Evolutionary conservation across 1,140 invertebrate species (phyloP).

Genomic region (Dinothrombium tinctorium): DNA sequence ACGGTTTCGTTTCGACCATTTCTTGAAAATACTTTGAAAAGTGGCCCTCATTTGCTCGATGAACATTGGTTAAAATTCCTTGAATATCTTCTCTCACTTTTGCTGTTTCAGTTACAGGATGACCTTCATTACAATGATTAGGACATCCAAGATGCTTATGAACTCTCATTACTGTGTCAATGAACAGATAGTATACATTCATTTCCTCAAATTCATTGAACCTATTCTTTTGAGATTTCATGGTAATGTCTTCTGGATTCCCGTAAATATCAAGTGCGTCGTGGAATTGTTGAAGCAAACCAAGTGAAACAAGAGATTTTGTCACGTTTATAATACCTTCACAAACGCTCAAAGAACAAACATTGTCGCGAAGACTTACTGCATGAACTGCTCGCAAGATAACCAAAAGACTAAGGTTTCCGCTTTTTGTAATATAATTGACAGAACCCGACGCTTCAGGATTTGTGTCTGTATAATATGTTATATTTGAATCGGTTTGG

Average conservation of each 20-base stretch:
- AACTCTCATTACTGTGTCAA: constrained; percentile 35
- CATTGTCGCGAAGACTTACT: constrained; percentile 43
- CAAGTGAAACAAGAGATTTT: constrained; percentile 43
- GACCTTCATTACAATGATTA: constrained; percentile 49
- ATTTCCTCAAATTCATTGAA: constrained; percentile 16
- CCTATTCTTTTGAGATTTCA: constrained; percentile 1
- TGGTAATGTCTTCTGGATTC: neutral
- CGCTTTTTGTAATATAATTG: constrained; percentile 79
- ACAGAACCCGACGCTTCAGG: constrained; percentile 65
- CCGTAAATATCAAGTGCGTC: neutral
- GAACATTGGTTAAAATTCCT: constrained; percentile 12
- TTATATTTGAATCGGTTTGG: constrained; percentile 81
- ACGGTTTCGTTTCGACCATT: constrained; percentile 44
- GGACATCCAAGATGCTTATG: constrained; percentile 73
- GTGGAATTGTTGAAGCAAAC: neutral
- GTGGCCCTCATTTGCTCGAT: constrained; percentile 13
- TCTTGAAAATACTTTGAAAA: constrained; percentile 46
- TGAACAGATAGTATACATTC: constrained; percentile 24
- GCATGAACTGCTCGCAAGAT: constrained; percentile 71
- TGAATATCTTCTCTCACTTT: constrained; percentile 13
- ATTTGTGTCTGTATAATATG: constrained; percentile 47
- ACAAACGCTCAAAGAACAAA: constrained; percentile 57
- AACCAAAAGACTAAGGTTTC: constrained; percentile 70
- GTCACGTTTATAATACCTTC: constrained; percentile 70
- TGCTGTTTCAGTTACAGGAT: constrained; percentile 15